phyloP scores from a whole-genome alignment of 2,797 vertebrate genomes.

The Sebastes cheni region DNA sequence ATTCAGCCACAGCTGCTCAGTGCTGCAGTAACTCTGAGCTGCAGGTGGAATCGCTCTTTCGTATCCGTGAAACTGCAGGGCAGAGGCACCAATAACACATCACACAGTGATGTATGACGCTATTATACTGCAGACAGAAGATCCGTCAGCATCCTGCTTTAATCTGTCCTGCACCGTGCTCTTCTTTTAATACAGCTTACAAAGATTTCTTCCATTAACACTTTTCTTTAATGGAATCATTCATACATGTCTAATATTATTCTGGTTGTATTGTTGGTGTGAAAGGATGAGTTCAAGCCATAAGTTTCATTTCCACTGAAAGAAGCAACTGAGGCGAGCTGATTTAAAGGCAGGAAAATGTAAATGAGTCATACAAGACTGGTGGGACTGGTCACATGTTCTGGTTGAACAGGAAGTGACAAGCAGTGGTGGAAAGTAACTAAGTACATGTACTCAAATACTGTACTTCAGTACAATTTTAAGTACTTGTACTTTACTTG shows the following conservation, averaged over 20 bases:
- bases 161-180: not conserved
- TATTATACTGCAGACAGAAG: conserved; percentile 65
- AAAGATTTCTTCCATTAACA: not conserved
- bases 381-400: not conserved
- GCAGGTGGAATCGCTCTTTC: conserved; percentile 65
- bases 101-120: conserved; percentile 61
- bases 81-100: conserved; percentile 56
- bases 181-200: not conserved
- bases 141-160: conserved; percentile 51
- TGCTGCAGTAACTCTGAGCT: conserved; percentile 32
- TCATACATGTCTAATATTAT: conserved; percentile 1
- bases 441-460: not conserved
- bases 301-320: conserved; percentile 14
- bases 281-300: not conserved
- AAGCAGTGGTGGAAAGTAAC: not conserved
- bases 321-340: not conserved
- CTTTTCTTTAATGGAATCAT: not conserved
- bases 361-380: not conserved
- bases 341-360: not conserved
- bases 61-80: conserved; percentile 56
- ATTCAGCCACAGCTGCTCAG: conserved; percentile 32
- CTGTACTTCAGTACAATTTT: not conserved
- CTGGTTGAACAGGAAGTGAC: not conserved
- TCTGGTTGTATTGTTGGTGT: not conserved
- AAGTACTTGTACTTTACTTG: not conserved